Evolutionary conservation across 2,888 invertebrate species (phyloP), one percentile per base, ranked within the genome.

Genomic region (Pandemis cinnamomeana): DNA sequence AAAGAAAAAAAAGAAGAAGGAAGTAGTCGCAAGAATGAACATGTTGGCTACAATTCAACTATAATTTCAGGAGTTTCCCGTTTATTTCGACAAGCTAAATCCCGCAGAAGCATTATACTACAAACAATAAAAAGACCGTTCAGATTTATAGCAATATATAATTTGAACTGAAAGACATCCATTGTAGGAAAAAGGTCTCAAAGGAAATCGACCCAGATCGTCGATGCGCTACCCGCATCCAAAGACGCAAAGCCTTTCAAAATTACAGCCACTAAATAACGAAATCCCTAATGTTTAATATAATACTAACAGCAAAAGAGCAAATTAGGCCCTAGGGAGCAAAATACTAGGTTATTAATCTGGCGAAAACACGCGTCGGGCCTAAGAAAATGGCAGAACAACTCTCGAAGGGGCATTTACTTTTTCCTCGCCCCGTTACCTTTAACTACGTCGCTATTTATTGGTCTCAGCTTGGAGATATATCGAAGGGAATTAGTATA

Each of bases 371-470:
- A 58, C 67, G 55, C 67, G 58, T 67, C 20, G 66, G 36, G 44
- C 58, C 67, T 42, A 58, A 36, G 67, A 66, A 44, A 68, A 64
- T 20, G 63, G 58, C 44, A 20, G 55, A 44, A 44, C 58, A n/a
- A 44, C 58, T 48, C 67, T 58, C 67, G 5, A 44, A 58, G 67
- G 67, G n/a, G 67, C 67, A 68, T 68, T 68, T 68, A 68, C 67
- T 67, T 51, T 68, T 68, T 58, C 67, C 67, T 44, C 58, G 58
- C 44, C 27, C 20, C 67, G 55, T 68, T 67, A 68, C 67, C 67
- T 68, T 46, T 67, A 67, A 67, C 41, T 67, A 53, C 44, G 55
- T 68, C 36, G 55, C 58, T 55, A 68, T 68, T 68, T 68, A 68
- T 68, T 58, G 46, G 27, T 41, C 44, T 68, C 58, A 7, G 58